A percentile compares a stretch with the other conserved stretches of the same genome.
These are phyloP conservation scores for Myiagra hebetior DNA, from an alignment of 2,113 vertebrate species.

Conservation along the genomic window DNA sequence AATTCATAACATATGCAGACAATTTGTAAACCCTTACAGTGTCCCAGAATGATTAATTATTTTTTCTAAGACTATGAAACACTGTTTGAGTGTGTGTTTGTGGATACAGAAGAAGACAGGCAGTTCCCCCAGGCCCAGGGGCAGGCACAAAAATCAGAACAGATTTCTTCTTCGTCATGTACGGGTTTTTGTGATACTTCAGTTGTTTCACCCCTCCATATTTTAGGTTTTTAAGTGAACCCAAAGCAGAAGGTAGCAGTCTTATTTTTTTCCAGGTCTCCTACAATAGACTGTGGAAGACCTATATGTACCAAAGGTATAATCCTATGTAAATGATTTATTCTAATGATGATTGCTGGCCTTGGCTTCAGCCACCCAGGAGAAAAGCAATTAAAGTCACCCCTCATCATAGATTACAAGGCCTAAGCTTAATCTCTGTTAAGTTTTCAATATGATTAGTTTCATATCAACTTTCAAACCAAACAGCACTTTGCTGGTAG, in stretches of 20 bases:
- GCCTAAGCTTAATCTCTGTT: not conserved
- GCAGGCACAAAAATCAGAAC: not conserved
- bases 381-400: not conserved
- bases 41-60: constrained; percentile 30
- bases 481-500: not conserved
- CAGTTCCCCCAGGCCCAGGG: not conserved
- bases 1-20: constrained; percentile 38
- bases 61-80: constrained; percentile 5
- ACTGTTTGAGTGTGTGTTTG: not conserved
- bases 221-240: not conserved
- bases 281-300: not conserved
- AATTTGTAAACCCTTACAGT: constrained; percentile 4
- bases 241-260: not conserved
- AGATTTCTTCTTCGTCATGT: not conserved
- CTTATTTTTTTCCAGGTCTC: not conserved
- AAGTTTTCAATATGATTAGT: not conserved
- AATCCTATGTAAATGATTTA: not conserved
- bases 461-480: not conserved
- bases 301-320: not conserved
- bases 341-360: not conserved
- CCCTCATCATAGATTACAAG: not conserved
- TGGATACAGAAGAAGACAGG: constrained; percentile 1
- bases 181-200: not conserved
- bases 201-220: not conserved
- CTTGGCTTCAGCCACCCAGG: not conserved